These are phyloP conservation scores for Anoplius nigerrimus DNA, from an alignment of 2,888 invertebrate genomes.

Conservation along the genomic window DNA sequence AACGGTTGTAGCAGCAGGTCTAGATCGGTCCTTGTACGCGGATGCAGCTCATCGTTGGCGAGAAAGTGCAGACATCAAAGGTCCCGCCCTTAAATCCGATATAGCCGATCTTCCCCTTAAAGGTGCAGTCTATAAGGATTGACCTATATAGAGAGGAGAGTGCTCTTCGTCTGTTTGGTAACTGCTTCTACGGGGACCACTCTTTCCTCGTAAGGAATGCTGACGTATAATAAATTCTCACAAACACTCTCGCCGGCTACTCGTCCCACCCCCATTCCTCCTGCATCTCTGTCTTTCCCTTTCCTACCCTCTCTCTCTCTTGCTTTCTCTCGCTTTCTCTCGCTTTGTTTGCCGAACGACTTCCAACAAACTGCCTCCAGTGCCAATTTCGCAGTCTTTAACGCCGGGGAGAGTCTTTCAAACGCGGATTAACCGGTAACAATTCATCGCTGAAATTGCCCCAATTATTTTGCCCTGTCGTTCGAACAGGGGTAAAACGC, in stretches of 20 bases:
- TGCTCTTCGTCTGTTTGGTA: constrained; percentile 29
- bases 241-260: neutral
- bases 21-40: neutral
- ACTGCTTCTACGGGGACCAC: constrained; percentile 13
- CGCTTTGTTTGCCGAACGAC: neutral
- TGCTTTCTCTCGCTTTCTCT: neutral
- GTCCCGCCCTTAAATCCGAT: constrained; percentile 32
- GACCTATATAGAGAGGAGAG: constrained; percentile 29
- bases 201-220: constrained; percentile 14
- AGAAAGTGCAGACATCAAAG: constrained; percentile 40
- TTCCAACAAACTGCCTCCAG: no score
- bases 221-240: constrained; percentile 21
- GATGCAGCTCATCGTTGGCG: neutral
- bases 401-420: no score
- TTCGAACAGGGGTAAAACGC: no score
- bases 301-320: neutral
- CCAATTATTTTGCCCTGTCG: no score
- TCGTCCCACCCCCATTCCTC: neutral
- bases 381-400: no score
- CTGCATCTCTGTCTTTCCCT: neutral
- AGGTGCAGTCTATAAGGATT: constrained; percentile 18
- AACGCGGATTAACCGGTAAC: no score
- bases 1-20: neutral
- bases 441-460: no score
- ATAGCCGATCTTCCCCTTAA: neutral